Conservation (phyloP, 2,113 vertebrate genomes). For the Campylorhamphus procurvoides region DNA sequence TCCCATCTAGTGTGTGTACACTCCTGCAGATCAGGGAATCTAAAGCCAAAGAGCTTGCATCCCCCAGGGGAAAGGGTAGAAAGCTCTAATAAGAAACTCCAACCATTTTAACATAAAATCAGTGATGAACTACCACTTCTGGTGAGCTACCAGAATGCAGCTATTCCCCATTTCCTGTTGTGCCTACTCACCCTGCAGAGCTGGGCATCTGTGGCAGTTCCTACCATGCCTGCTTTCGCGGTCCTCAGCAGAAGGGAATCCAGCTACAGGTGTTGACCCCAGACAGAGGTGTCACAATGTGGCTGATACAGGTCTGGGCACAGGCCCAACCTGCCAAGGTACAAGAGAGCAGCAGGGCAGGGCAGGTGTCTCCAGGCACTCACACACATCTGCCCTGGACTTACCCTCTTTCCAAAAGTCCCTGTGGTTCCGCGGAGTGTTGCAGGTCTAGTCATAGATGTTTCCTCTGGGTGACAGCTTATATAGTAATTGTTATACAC, state of each 20-base stretch:
- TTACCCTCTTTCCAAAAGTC: neutral
- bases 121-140: neutral
- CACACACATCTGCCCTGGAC: fast-evolving
- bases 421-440: fast-evolving
- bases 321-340: neutral
- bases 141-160: neutral
- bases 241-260: neutral
- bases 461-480: neutral
- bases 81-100: neutral
- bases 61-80: neutral
- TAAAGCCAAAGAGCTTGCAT: neutral
- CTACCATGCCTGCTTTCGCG: fast-evolving
- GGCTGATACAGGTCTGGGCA: fast-evolving
- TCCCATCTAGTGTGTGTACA: neutral
- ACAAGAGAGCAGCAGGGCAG: neutral
- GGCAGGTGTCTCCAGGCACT: neutral
- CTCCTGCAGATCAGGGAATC: neutral
- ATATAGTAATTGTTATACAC: too few relatives aligned
- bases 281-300: neutral
- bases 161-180: neutral
- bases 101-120: neutral
- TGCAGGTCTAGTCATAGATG: neutral
- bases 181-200: neutral
- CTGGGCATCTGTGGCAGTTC: neutral
- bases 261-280: fast-evolving